Percentiles rank a stretch among this genome's conserved stretches.
Evolutionary conservation across 2,797 vertebrate genomes (phyloP).

Genomic region (Lates japonicus): DNA sequence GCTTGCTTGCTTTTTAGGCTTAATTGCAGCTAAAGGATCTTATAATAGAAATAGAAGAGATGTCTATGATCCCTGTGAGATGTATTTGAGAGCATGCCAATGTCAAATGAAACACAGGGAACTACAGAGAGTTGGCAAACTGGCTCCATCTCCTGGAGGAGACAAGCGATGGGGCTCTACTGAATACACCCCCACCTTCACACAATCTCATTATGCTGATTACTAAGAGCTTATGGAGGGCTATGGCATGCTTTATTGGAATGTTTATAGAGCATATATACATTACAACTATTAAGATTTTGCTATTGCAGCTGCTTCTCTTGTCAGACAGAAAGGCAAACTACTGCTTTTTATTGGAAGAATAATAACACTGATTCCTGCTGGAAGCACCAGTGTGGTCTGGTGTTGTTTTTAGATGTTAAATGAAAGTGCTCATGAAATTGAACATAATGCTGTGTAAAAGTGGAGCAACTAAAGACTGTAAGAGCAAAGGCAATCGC

Average conservation of each 20-base stretch:
- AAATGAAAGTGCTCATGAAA: background rate
- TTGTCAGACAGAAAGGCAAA: background rate
- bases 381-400: background rate
- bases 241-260: background rate
- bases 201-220: slow-evolving; percentile 11
- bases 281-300: background rate
- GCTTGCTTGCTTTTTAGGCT: slow-evolving; percentile 26
- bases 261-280: background rate
- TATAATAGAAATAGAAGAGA: slow-evolving; percentile 41
- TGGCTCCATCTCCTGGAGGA: slow-evolving; percentile 69
- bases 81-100: slow-evolving; percentile 50
- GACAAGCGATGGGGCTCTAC: slow-evolving; percentile 21
- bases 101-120: slow-evolving; percentile 54
- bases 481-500: background rate
- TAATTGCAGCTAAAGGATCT: slow-evolving; percentile 52
- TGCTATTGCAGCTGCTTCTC: background rate
- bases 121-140: slow-evolving; percentile 56
- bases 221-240: slow-evolving; percentile 2
- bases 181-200: slow-evolving; percentile 26
- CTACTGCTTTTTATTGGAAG: background rate
- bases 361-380: slow-evolving; percentile 4
- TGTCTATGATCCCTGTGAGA: slow-evolving; percentile 34
- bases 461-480: background rate
- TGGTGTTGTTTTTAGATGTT: background rate
- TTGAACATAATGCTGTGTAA: background rate